Evolutionary conservation across 2,113 vertebrate genomes (phyloP), one percentile per base, ranked within the genome.

Genomic region (Paedocypris sp.): DNA sequence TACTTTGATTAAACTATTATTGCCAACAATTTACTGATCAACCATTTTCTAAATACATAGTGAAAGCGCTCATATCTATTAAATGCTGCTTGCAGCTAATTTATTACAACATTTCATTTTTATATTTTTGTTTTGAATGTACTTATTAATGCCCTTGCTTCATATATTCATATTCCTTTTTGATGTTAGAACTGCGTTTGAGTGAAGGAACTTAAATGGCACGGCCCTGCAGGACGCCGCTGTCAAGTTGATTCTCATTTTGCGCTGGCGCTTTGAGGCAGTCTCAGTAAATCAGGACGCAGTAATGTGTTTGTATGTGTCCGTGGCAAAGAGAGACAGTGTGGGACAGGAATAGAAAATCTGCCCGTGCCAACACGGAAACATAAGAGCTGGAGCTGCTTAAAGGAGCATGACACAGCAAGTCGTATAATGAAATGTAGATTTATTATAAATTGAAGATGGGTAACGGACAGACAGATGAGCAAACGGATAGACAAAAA

Each of bases 301-400:
- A 26, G 43, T 6, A 25, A 33, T 60, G 33, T 38, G 12, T 38
- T 32, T 47, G 19, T 31, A 26, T 22, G 46, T 31, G 54, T 35
- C 25, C n/a, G 48, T 13, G 23, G 29, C 28, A 33, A 6, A 46
- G n/a, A 22, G 20, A 43, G 25, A 53, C 29, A 56, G 50, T 6
- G 20, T 47, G 19, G 11, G 43, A 72, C 56, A 51, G 31, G 25
- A 64, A 71, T 64, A 72, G 56, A 43, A 64, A 43, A 38, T 58
- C 46, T 60, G 42, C 19, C 41, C 41, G 41, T 42, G 18, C 28
- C 31, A 20, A 42, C 33, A 39, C 41, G 41, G 28, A 62, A 60
- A 56, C 67, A 45, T 2, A 48, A 48, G 56, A 54, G 25, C 16
- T 25, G 50, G 9, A 15, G 19, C 29, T 62, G 26, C 20, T 50